phyloP scores from a whole-genome alignment of 2,888 invertebrate genomes.

The Resseliella maxima region DNA sequence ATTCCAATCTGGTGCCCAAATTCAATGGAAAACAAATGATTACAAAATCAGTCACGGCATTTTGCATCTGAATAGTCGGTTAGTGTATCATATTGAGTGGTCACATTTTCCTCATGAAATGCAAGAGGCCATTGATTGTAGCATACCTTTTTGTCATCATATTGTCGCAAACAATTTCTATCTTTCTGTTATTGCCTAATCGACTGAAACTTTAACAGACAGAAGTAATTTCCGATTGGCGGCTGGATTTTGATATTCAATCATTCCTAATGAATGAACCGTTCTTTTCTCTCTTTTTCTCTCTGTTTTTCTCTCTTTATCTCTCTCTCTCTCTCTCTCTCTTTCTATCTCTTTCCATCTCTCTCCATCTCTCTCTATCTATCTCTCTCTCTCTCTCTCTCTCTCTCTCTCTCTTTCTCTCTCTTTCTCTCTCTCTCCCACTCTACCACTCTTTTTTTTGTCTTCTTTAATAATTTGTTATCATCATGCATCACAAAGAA shows the following conservation, averaged over 20 bases:
- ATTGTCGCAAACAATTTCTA: not conserved
- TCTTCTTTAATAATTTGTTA: no score
- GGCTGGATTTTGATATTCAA: constrained; percentile 35
- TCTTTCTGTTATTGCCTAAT: not conserved
- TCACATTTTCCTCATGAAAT: not conserved
- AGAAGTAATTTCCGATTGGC: constrained; percentile 43
- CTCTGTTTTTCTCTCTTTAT: no score
- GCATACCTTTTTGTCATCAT: no score
- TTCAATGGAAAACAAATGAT: constrained; percentile 33
- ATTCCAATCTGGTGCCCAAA: not conserved
- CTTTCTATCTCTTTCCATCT: no score
- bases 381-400: no score
- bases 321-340: no score
- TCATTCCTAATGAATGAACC: constrained; percentile 25
- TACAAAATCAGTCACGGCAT: not conserved
- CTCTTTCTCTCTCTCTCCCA: no score
- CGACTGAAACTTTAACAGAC: not conserved
- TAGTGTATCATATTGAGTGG: constrained; percentile 30
- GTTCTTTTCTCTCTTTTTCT: no score
- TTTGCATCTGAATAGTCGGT: constrained; percentile 29
- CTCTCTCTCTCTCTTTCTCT: no score
- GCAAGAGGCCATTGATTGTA: not conserved
- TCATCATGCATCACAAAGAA: not conserved
- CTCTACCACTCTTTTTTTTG: no score
- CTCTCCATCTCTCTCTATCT: no score